Evolutionary conservation across 2,113 vertebrate species (phyloP), one percentile per base, ranked within the genome.

Genomic region (Scalopus aquaticus): DNA sequence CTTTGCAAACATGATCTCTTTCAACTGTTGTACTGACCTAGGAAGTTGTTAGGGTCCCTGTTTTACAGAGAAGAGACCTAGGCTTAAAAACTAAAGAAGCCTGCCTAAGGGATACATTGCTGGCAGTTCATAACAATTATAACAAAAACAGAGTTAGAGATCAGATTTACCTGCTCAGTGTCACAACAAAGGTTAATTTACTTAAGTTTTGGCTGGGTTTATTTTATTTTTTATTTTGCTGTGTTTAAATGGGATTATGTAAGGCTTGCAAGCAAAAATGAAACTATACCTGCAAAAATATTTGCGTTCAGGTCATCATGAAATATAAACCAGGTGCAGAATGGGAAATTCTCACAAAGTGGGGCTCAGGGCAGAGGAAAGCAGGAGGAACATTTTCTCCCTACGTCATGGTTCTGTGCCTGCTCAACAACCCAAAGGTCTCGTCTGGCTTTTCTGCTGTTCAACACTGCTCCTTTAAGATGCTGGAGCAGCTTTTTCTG

Each of bases 1-100:
- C 51, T 77, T 94, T 58, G 12, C 37, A 74, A 78, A 88, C 19
- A 74, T 74, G 17, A 26, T 77, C 85, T 60, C 24, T 16, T 16
- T 8, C 30, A 49, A 84, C 20, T 26, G 17, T 67, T 42, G 22
- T 11, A 2, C 44, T 30, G 16, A 9, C 10, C 20, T 30, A 12
- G 20, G 37, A 58, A 32, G 1, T 26, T 87, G 19, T 60, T 28
- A n/a, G 54, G 56, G 46, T 58, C 11, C 8, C 17, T 22, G 42
- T 44, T 83, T 76, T 54, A 86, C 32, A 90, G 64, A 56, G 0
- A 95, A 44, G 42, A 42, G 13, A 28, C 4, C 26, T 49, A 60
- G 17, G 15, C n/a, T 58, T 80, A 69, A 24, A 65, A 39, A 58
- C 4, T 2, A 35, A 19, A 90, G 13, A 51, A 35, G 56, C 17